Conservation (phyloP, 2,888 invertebrate genomes). For the Meliscaeva auricollis region DNA sequence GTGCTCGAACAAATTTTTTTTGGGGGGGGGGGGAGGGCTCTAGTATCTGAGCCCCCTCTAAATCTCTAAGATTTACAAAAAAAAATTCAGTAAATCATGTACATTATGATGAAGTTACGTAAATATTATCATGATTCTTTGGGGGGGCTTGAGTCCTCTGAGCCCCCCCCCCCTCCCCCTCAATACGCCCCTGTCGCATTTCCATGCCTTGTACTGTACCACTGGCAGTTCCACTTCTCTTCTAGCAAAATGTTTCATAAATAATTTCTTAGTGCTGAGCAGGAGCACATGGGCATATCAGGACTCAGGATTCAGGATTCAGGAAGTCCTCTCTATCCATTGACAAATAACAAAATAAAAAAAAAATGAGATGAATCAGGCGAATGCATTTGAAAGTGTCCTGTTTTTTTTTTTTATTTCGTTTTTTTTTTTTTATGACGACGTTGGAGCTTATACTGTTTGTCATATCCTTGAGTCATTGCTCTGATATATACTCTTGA, state of each 20-base stretch:
- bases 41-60: no score
- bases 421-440: neutral
- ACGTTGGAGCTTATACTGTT: constrained; percentile 37
- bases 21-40: no score
- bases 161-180: no score
- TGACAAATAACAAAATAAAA: constrained; percentile 44
- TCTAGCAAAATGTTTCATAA: constrained; percentile 47
- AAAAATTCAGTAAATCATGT: no score
- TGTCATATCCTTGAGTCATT: constrained; percentile 64
- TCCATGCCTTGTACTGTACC: constrained; percentile 6
- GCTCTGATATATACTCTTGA: constrained; percentile 46
- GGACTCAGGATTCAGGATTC: constrained; percentile 35
- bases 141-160: no score
- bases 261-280: constrained; percentile 54
- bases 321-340: constrained; percentile 61
- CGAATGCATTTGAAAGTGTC: constrained; percentile 65
- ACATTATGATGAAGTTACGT: no score
- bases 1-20: no score
- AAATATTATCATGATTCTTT: no score
- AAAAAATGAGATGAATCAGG: constrained; percentile 60
- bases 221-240: constrained; percentile 22
- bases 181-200: no score
- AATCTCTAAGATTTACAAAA: no score
- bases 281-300: neutral
- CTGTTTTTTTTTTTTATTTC: constrained; percentile 22